Evolutionary conservation across 1,140 invertebrate genomes (phyloP).

Genomic region (Drosophila pandora): DNA sequence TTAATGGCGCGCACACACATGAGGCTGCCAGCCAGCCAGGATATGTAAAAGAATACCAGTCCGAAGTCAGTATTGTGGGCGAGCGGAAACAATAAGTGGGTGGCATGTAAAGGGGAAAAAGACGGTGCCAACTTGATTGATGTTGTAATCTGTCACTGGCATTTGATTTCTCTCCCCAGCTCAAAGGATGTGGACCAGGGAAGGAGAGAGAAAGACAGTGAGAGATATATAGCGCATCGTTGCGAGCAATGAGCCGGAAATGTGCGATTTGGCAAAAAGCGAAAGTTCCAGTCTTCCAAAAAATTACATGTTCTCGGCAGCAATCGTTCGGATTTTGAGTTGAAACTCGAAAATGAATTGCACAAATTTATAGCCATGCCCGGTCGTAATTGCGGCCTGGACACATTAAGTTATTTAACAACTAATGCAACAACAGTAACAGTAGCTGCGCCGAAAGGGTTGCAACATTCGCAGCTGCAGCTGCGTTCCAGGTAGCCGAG

Average conservation of each 20-base stretch:
- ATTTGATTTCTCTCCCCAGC: constrained; percentile 63
- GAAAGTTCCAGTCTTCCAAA: constrained; percentile 21
- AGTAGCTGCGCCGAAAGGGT: constrained; percentile 35
- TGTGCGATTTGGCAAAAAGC: constrained; percentile 33
- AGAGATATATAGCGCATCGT: constrained; percentile 30
- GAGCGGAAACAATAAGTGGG: constrained; percentile 41
- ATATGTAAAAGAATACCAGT: constrained; percentile 66
- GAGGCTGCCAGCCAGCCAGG: constrained; percentile 31
- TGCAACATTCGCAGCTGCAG: constrained; percentile 3
- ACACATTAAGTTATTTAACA: constrained; percentile 39
- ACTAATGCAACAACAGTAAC: constrained; percentile 27
- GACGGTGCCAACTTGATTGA: constrained; percentile 68
- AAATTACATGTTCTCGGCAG: not conserved
- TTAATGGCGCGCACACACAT: constrained; percentile 65
- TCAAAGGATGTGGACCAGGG: not conserved
- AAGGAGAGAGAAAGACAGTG: constrained; percentile 15
- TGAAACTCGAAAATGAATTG: constrained; percentile 45
- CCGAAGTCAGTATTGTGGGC: constrained; percentile 21
- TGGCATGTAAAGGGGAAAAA: constrained; percentile 6
- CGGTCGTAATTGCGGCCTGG: constrained; percentile 22
- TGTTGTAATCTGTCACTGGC: constrained; percentile 76
- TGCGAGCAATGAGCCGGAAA: constrained; percentile 32
- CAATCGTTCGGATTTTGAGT: not conserved
- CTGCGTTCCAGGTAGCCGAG: constrained; percentile 7
- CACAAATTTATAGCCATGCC: constrained; percentile 38